Base-by-base conservation (phyloP, 2,888 invertebrate genomes). In the Limnephilus marmoratus region DNA sequence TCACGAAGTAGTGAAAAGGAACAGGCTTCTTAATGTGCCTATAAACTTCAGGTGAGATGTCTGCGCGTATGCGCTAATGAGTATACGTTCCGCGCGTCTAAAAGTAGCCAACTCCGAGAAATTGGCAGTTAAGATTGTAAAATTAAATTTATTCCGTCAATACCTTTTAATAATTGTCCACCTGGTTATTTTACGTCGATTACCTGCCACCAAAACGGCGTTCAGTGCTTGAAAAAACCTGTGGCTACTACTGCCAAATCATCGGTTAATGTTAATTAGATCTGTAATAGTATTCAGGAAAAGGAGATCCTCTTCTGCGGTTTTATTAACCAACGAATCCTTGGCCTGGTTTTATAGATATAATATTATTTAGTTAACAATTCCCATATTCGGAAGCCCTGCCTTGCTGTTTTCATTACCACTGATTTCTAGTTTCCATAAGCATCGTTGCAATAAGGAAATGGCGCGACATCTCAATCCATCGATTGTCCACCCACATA, bases 381-480 rank as follows among this genome's bases (percentile, higher is more conserved):
- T 85, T 85, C 31, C 87, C 49, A 68, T 87, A 31, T 53, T n/a
- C 53, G 31, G 87, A 87, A 87, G 49, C 68, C 68, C 49, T 86
- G 86, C 13, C 45, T 53, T 15, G 49, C 53, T 89, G 31, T n/a
- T 80, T 89, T 80, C 88, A 89, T 80, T 68, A n/a, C 41, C 88
- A 89, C 81, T 81, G 88, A 29, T 81, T 80, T 81, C 81, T 89
- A 41, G 80, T 81, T 89, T 89, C 88, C 88, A 89, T 89, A 89
- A 80, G 68, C 80, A 89, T 89, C 29, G 31, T 29, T 24, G 80
- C 82, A 90, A 90, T 90, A 41, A 81, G 81, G 90, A 90, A 82
- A 90, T 82, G 18, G 13, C 81, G 49, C 45, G 45, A 82, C 90
- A 90, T 90, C 90, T 90, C 82, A 90, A 82, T 82, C 82, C 49